phyloP scores from a whole-genome alignment of 2,113 vertebrate species.

The Phrynosoma blainvillii region DNA sequence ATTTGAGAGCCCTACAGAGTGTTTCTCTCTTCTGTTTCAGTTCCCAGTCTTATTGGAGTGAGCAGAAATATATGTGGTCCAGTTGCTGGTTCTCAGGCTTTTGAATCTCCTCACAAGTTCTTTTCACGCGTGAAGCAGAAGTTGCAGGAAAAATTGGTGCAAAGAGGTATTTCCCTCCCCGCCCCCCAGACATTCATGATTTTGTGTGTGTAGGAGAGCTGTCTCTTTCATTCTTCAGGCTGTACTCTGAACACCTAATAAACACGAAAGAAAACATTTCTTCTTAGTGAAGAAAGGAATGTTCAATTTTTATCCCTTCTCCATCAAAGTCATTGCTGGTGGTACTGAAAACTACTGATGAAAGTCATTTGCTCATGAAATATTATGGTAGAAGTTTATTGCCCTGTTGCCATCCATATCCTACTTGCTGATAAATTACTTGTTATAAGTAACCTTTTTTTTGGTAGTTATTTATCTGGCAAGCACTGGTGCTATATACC shows the following conservation, averaged over 20 bases:
- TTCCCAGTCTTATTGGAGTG: accelerated
- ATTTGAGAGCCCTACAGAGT: accelerated
- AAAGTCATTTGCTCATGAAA: not conserved
- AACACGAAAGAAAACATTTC: not conserved
- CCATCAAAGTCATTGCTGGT: not conserved
- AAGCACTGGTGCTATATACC: not conserved
- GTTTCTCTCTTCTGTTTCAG: not conserved
- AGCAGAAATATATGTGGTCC: accelerated
- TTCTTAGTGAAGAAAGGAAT: not conserved
- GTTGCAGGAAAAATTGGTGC: slow-evolving; percentile 33
- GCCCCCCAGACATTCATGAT: not conserved
- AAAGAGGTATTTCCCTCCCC: slow-evolving; percentile 48
- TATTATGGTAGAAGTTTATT: too few species aligned
- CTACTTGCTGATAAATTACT: too few species aligned
- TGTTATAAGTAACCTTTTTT: too few species aligned
- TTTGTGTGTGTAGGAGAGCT: not conserved
- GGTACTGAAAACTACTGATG: not conserved
- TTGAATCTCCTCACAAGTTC: slow-evolving; percentile 57
- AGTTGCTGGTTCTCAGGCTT: accelerated
- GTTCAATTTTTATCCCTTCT: not conserved
- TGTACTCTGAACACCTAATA: not conserved
- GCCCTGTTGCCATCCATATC: too few species aligned
- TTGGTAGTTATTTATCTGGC: not conserved
- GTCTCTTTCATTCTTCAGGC: not conserved
- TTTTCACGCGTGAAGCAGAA: slow-evolving; percentile 69